These are phyloP conservation scores for Antechinus flavipes DNA, from an alignment of 2,113 vertebrate genomes.

Conservation along the genomic window DNA sequence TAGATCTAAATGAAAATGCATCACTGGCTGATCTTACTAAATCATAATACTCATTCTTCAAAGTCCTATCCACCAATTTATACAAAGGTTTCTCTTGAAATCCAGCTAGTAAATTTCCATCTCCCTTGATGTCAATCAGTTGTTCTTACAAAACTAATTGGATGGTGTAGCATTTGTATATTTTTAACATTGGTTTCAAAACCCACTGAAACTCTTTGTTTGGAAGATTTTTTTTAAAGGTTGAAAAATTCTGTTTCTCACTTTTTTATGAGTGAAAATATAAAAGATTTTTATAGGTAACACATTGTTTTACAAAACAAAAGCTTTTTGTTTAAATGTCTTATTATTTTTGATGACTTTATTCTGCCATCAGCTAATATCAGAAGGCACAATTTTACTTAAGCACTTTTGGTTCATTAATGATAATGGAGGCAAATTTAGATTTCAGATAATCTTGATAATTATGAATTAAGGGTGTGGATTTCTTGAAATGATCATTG, in stretches of 20 bases:
- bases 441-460: background rate
- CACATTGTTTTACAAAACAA: background rate
- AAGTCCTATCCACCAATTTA: background rate
- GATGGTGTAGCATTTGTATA: background rate
- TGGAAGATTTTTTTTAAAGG: background rate
- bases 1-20: background rate
- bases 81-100: background rate
- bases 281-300: background rate
- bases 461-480: background rate
- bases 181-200: constrained; percentile 2
- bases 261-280: background rate
- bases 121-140: background rate
- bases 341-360: background rate
- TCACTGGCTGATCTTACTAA: background rate
- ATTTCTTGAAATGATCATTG: background rate
- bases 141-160: background rate
- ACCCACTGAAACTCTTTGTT: constrained; percentile 4
- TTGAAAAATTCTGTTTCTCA: background rate
- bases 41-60: background rate
- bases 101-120: background rate
- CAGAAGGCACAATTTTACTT: background rate
- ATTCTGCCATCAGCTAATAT: background rate
- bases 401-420: background rate
- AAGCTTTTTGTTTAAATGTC: background rate
- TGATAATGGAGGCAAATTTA: background rate